Evolutionary conservation across 1,140 invertebrate species (phyloP), one percentile per base, ranked within the genome.

Genomic region (Cyphomyrmex costatus): DNA sequence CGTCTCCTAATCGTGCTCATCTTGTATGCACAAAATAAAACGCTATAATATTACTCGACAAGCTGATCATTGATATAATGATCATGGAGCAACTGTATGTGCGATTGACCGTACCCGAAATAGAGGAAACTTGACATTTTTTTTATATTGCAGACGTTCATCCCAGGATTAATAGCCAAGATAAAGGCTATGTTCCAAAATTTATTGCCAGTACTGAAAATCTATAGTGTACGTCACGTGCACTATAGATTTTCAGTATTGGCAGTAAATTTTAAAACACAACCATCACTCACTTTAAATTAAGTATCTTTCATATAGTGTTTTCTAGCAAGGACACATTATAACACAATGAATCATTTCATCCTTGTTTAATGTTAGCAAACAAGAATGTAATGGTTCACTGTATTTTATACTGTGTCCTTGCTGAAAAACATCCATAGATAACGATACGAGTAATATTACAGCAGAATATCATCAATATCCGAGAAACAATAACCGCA

Each of bases 91-190:
- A 51, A 63, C 21, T 1, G 2, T 12, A 19, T 19, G 36, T 42
- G 36, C 2, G 8, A 46, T 76, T 21, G 30, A 36, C 24, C 16
- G 53, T 56, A 56, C 6, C 19, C 30, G 30, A 80, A 53, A 36
- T 68, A 3, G 12, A 51, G 12, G 21, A 10, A 1, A 12, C 42
- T 1, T 19, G 24, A 78, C 3, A 3, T 10, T 68, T 68, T 1
- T 68, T 68, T 3, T n/a, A 10, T 21, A 36, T 36, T 79, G 14
- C n/a, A n/a, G n/a, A 30, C 14, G n/a, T 68, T 79, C 51, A n/a
- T 24, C 5, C 16, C 16, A 19, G 33, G 27, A 58, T 83, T 12
- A 33, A 33, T 73, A 46, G 21, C 21, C 33, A 61, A 46, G 30
- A 33, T 70, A n/a, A n/a, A n/a, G n/a, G n/a, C n/a, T n/a, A n/a